Conservation (phyloP, 2,888 invertebrate genomes). For the Sphecodes monilicornis region DNA sequence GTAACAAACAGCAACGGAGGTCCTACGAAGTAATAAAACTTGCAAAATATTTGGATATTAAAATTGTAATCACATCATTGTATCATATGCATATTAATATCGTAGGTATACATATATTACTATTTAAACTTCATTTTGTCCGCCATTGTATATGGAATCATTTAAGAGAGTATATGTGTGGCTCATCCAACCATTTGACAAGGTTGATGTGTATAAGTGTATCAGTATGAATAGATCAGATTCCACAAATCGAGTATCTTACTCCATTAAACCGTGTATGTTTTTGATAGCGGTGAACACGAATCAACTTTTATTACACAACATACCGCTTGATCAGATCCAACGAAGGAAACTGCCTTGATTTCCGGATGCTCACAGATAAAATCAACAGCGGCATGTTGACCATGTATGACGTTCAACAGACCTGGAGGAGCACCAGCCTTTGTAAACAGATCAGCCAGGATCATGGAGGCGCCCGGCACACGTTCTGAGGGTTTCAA, state of each 20-base stretch:
- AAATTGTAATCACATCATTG: no score
- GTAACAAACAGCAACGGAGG: no score
- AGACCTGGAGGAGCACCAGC: conserved; percentile 98
- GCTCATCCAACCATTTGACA: not conserved
- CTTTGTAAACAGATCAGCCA: conserved; percentile 96
- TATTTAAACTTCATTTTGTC: not conserved
- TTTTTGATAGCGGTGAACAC: not conserved
- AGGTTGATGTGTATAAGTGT: not conserved
- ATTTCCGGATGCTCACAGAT: conserved; percentile 98
- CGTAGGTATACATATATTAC: no score
- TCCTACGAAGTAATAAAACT: no score
- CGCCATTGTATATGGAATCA: not conserved
- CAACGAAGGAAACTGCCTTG: conserved; percentile 98
- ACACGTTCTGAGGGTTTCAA: conserved; percentile 99
- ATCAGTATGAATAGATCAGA: not conserved
- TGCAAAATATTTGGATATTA: no score
- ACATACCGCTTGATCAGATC: conserved; percentile 95
- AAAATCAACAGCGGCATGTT: conserved; percentile 97
- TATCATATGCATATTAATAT: no score
- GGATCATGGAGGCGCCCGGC: conserved; percentile 97
- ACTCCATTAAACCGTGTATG: not conserved
- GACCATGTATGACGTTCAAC: conserved; percentile 98
- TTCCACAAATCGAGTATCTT: not conserved
- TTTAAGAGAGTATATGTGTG: not conserved
- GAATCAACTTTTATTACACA: not conserved